phyloP scores from a whole-genome alignment of 1,140 invertebrate species.

The Drosophila jambulina region DNA sequence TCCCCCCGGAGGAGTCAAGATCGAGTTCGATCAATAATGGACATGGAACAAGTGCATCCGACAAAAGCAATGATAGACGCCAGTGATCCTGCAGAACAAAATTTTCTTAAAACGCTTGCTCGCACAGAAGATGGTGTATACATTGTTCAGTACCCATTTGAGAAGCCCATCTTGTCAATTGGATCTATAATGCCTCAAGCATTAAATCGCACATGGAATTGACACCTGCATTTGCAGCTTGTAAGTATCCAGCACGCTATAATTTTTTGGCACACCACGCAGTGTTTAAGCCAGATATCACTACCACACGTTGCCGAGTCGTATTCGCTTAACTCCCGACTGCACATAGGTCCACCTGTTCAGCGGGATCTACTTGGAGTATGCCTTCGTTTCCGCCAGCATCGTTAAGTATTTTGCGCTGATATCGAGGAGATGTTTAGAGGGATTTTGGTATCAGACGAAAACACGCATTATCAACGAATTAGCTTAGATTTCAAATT shows the following conservation, averaged over 20 bases:
- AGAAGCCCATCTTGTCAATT: not conserved
- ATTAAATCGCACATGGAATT: conserved; percentile 6
- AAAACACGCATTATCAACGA: not conserved
- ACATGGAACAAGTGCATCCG: no score
- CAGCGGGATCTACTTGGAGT: conserved; percentile 5
- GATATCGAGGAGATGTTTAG: not conserved
- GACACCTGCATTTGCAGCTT: not conserved
- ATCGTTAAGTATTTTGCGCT: conserved; percentile 3
- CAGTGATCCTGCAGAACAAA: conserved; percentile 4
- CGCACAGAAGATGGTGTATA: not conserved
- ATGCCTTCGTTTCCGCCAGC: conserved; percentile 7
- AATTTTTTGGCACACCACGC: not conserved
- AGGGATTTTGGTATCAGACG: not conserved
- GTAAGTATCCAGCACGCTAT: not conserved
- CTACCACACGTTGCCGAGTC: not conserved
- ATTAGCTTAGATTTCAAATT: no score
- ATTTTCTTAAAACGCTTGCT: conserved; percentile 4
- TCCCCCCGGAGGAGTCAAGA: no score
- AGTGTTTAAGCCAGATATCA: no score
- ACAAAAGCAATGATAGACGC: not conserved
- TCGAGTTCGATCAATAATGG: no score
- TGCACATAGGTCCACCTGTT: not conserved
- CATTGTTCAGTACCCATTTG: not conserved
- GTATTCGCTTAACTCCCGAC: conserved; percentile 4
- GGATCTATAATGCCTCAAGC: not conserved